Percentiles rank a stretch among this genome's conserved stretches.
phyloP scores from a whole-genome alignment of 2,113 vertebrate species.

The Dryoscopus gambensis region DNA sequence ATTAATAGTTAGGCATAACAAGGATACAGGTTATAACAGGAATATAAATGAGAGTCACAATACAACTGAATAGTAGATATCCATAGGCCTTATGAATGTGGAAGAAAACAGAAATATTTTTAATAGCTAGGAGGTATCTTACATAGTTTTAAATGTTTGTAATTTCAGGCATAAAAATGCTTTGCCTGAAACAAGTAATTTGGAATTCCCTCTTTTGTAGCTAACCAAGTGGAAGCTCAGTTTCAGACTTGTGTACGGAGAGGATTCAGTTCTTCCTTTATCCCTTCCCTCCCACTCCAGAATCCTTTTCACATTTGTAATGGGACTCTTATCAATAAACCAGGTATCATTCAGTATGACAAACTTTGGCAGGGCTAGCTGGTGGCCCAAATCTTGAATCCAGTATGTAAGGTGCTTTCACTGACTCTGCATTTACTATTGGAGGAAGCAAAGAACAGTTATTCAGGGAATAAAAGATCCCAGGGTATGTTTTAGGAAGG shows the following conservation, averaged over 20 bases:
- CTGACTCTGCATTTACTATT: not conserved
- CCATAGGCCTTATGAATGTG: not conserved
- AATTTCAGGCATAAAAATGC: not conserved
- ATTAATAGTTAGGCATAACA: not conserved
- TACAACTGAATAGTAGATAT: not conserved
- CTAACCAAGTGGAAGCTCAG: not conserved
- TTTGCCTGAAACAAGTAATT: not conserved
- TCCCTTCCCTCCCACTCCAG: not conserved
- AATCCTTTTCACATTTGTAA: not conserved
- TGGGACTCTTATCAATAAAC: not conserved
- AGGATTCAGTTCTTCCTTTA: not conserved
- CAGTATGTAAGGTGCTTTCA: not conserved
- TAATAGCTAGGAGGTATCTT: not conserved
- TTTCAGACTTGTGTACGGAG: not conserved
- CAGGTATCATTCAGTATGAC: not conserved
- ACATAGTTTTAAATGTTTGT: not conserved
- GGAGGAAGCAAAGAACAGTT: not conserved
- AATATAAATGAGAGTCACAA: not conserved
- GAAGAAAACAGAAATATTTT: not conserved
- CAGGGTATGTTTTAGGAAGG: not conserved
- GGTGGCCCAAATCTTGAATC: not conserved
- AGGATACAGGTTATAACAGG: not conserved
- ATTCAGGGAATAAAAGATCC: not conserved
- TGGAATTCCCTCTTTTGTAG: not conserved
- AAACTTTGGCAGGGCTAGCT: not conserved